A percentile compares a stretch with the other conserved stretches of the same genome.
phyloP scores from a whole-genome alignment of 2,797 vertebrate genomes.

The Cossypha niveicapilla region DNA sequence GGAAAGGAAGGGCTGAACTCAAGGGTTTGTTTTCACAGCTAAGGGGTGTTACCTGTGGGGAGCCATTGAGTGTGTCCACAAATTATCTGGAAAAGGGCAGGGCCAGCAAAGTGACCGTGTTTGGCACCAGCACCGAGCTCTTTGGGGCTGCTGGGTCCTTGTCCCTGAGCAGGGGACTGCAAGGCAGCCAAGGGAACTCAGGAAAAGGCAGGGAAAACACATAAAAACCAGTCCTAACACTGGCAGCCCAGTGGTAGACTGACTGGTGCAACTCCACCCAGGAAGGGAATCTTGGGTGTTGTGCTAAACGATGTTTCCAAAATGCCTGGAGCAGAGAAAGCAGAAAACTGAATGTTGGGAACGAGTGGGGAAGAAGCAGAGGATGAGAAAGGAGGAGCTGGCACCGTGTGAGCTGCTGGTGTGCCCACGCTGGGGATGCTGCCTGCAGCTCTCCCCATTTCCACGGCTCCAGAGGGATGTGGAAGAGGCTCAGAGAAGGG shows the following conservation, averaged over 20 bases:
- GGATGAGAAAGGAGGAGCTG: not conserved
- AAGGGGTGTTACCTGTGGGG: not conserved
- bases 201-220: not conserved
- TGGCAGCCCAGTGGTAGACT: not conserved
- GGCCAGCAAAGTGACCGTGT: fast-evolving
- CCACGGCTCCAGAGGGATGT: not conserved
- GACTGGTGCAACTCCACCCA: not conserved
- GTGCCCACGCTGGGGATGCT: not conserved
- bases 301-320: not conserved
- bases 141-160: not conserved
- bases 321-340: not conserved
- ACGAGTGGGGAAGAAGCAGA: not conserved
- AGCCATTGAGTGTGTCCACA: not conserved
- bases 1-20: not conserved
- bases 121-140: not conserved
- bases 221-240: not conserved
- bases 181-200: not conserved
- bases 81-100: not conserved
- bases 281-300: not conserved
- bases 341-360: not conserved
- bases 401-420: fast-evolving
- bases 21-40: not conserved
- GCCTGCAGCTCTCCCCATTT: fast-evolving
- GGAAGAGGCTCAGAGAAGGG: not conserved
- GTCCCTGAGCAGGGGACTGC: not conserved